Base-by-base conservation (phyloP, 1,140 invertebrate genomes). In the Drosophila novamexicana region DNA sequence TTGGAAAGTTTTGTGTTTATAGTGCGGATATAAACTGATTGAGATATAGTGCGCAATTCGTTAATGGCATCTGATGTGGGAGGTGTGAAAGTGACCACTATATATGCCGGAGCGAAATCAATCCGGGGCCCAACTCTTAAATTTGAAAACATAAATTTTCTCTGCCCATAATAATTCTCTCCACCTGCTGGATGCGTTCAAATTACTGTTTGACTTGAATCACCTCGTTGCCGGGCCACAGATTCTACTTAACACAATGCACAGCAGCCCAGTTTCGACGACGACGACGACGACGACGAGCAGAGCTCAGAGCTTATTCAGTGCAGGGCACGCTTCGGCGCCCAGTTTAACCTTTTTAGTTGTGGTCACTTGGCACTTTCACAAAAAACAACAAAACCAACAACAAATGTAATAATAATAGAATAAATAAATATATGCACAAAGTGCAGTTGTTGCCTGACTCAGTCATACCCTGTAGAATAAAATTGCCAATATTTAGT, bases 271-370 rank as follows among this genome's bases (percentile, higher is more conserved):
- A 68, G 54, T 45, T 72, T 58, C 37, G 45, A 40, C 22, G 10
- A 34, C n/a, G 34, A 47, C 22, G 22, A 22, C 22, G 22, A 18
- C 18, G 18, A 18, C 22, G 22, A 29, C 22, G 22, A 29, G 36
- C 32, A 18, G 10, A 54, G 50, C 42, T 16, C 39, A 36, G 16
- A 66, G 53, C 12, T 37, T 22, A 57, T 73, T 73, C 39, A 64
- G 45, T 40, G 62, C 59, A 79, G 81, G 80, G 81, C 80, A 83
- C 68, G 79, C 75, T 79, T 66, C 71, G 68, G 63, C 81, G 81
- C 72, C 76, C 69, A 83, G 67, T 79, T 86, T 71, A 80, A 88
- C 66, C 83, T 86, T 78, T 85, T 80, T 52, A 75, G 67, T 64
- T 71, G 73, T 66, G 73, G 73, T 75, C 73, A 75, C 56, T 62